phyloP scores from a whole-genome alignment of 2,797 vertebrate species.

The Microctenopoma steveboyesi region DNA sequence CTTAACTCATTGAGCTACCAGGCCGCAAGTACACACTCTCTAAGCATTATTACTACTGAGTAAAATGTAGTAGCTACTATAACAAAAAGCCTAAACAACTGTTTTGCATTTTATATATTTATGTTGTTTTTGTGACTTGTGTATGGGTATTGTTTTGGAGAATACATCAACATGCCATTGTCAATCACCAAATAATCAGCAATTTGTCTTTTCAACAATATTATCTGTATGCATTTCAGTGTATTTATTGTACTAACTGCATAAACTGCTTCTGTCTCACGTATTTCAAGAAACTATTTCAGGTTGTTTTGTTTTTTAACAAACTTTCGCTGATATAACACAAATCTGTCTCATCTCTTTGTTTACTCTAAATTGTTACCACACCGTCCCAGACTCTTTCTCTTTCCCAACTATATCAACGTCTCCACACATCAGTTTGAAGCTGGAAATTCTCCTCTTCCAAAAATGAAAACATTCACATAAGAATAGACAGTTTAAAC shows the following conservation, averaged over 20 bases:
- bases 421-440: constrained; percentile 68
- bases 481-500: constrained; percentile 79
- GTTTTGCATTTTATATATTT: not conserved
- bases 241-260: constrained; percentile 33
- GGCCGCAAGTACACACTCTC: not conserved
- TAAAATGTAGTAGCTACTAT: not conserved
- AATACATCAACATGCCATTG: not conserved
- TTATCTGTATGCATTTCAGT: not conserved
- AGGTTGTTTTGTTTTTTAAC: constrained; percentile 18
- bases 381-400: constrained; percentile 48
- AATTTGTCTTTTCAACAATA: not conserved
- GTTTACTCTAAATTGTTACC: constrained; percentile 62
- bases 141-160: not conserved
- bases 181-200: not conserved
- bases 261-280: not conserved
- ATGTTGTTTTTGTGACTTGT: not conserved
- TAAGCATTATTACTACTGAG: not conserved
- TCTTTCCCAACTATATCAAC: constrained; percentile 63
- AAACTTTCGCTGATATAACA: constrained; percentile 43
- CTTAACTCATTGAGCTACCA: too few species aligned
- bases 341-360: constrained; percentile 46
- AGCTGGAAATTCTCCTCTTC: constrained; percentile 64
- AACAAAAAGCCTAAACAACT: not conserved
- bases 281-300: constrained; percentile 20
- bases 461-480: constrained; percentile 78